Conservation (phyloP, 1,140 invertebrate species). For the Diachasmimorpha longicaudata region DNA sequence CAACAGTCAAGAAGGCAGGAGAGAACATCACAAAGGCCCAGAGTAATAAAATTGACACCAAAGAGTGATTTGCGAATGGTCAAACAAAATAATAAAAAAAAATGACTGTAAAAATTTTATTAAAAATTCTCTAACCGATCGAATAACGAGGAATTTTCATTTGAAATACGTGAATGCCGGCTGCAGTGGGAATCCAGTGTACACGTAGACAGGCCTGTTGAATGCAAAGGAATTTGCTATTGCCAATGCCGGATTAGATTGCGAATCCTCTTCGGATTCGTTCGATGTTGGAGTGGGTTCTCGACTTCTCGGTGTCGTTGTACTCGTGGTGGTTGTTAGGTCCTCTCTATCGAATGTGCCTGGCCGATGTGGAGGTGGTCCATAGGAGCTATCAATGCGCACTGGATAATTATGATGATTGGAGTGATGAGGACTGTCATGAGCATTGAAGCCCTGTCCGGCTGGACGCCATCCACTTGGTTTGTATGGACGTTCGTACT, state of each 20-base stretch:
- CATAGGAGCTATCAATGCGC: slow-evolving; percentile 33
- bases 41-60: not conserved
- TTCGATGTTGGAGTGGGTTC: slow-evolving; percentile 30
- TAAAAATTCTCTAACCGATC: slow-evolving; percentile 3
- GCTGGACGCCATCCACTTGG: slow-evolving; percentile 28
- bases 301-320: slow-evolving; percentile 36
- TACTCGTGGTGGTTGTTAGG: slow-evolving; percentile 29
- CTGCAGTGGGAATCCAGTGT: slow-evolving; percentile 48
- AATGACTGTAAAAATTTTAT: not conserved
- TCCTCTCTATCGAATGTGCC: slow-evolving; percentile 1
- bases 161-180: slow-evolving; percentile 35
- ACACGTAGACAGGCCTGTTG: slow-evolving; percentile 54
- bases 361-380: slow-evolving; percentile 36
- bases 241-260: slow-evolving; percentile 49
- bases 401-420: slow-evolving; percentile 35
- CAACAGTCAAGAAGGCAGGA: not conserved
- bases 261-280: slow-evolving; percentile 48
- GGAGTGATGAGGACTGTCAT: slow-evolving; percentile 35
- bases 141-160: slow-evolving; percentile 33
- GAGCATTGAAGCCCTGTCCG: slow-evolving; percentile 28
- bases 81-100: slow-evolving; percentile 3
- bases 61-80: not conserved
- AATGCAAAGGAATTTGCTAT: slow-evolving; percentile 59
- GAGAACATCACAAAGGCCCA: not conserved
- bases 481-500: not conserved